Conservation (phyloP, 2,113 vertebrate genomes). For the Neogale vison region DNA sequence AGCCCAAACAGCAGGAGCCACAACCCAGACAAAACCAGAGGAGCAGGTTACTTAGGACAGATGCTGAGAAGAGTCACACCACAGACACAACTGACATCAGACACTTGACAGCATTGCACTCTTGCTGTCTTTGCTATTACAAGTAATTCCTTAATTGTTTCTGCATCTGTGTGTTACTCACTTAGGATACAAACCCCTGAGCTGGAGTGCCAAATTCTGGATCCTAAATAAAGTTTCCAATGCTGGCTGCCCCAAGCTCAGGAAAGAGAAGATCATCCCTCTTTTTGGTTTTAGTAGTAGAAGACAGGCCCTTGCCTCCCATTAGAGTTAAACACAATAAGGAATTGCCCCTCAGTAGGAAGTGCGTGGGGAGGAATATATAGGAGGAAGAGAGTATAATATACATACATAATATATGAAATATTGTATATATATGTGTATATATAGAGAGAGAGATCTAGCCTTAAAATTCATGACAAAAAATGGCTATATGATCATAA, state of each 20-base stretch:
- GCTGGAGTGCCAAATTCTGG: background rate
- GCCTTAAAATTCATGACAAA: conserved; percentile 15
- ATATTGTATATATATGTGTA: background rate
- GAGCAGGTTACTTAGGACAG: background rate
- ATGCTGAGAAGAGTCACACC: background rate
- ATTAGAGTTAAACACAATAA: background rate
- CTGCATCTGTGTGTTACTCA: background rate
- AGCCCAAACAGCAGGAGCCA: background rate
- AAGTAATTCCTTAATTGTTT: conserved; percentile 11
- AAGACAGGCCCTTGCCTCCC: background rate
- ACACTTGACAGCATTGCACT: background rate
- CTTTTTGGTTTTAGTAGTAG: background rate
- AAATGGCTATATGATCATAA: background rate
- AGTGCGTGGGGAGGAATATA: background rate
- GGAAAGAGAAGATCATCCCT: background rate
- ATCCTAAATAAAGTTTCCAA: background rate
- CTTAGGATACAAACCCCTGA: background rate
- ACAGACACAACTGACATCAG: background rate
- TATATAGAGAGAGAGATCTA: background rate
- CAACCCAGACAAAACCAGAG: background rate
- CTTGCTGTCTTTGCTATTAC: background rate
- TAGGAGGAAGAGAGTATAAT: background rate
- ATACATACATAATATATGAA: background rate
- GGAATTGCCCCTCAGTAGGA: background rate
- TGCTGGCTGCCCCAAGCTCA: background rate